phyloP scores from a whole-genome alignment of 2,888 invertebrate species.

The Cordilura impudica region DNA sequence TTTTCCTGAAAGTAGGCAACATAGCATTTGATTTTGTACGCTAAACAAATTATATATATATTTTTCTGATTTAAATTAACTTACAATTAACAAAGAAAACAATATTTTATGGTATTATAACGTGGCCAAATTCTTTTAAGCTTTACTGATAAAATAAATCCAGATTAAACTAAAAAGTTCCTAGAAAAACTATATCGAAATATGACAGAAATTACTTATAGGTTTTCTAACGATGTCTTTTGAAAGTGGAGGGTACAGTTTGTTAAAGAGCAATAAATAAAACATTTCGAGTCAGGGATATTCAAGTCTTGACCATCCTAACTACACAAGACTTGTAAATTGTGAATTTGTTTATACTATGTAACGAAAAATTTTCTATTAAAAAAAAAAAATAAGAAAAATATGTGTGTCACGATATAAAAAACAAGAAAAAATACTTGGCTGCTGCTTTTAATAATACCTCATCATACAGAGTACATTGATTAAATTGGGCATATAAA shows the following conservation, averaged over 20 bases:
- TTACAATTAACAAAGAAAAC: neutral
- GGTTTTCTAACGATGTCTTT: neutral
- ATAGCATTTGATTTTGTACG: neutral
- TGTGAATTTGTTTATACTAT: neutral
- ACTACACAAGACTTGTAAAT: neutral
- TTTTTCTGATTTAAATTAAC: neutral
- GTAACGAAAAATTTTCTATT: neutral
- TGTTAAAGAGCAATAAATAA: no score
- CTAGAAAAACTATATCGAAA: neutral
- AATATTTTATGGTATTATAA: neutral
- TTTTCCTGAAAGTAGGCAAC: neutral
- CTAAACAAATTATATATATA: no score
- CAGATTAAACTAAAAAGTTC: neutral
- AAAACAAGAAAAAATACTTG: neutral
- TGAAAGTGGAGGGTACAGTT: neutral
- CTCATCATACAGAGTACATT: slow-evolving; percentile 33
- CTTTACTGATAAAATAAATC: neutral
- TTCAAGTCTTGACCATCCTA: neutral
- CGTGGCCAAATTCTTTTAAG: neutral
- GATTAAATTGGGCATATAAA: slow-evolving; percentile 49
- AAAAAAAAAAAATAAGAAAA: neutral
- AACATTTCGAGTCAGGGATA: no score
- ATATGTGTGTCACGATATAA: slow-evolving; percentile 13
- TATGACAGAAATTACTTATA: no score
- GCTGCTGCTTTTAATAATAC: slow-evolving; percentile 37